Conservation (phyloP, 2,113 vertebrate genomes). For the Chascanopsetta lugubris region DNA sequence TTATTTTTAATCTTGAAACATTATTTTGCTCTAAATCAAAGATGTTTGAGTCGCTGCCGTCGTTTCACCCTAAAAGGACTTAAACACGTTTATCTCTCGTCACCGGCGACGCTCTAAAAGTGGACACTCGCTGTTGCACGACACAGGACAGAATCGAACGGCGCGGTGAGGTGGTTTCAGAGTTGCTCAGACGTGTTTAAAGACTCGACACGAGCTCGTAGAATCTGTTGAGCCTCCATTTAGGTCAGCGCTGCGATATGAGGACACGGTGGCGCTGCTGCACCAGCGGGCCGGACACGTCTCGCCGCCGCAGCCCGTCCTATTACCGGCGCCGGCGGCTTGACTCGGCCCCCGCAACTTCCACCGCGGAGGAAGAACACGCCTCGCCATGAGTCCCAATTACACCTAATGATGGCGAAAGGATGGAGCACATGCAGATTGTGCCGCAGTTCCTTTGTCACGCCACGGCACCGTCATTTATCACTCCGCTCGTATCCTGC, state of each 20-base stretch:
- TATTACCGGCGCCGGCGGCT: conserved; percentile 57
- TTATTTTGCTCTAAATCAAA: too few species aligned
- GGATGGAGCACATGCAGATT: conserved; percentile 79
- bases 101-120: too few species aligned
- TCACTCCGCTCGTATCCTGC: conserved; percentile 75
- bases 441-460: conserved; percentile 75
- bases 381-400: conserved; percentile 77
- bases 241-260: conserved; percentile 35
- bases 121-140: too few species aligned
- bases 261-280: conserved; percentile 33
- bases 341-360: conserved; percentile 48
- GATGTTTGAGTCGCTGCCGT: too few species aligned
- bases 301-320: conserved; percentile 53
- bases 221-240: conserved; percentile 48
- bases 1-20: too few species aligned
- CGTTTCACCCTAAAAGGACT: too few species aligned
- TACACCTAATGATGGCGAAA: conserved; percentile 81
- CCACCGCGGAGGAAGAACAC: conserved; percentile 53
- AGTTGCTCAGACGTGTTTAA: conserved; percentile 24
- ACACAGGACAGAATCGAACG: too few species aligned
- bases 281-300: conserved; percentile 51
- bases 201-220: conserved; percentile 34
- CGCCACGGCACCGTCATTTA: conserved; percentile 75
- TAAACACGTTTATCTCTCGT: too few species aligned
- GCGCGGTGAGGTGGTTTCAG: conserved; percentile 45